phyloP scores from a whole-genome alignment of 2,888 invertebrate species.

The Latrodectus hesperus region DNA sequence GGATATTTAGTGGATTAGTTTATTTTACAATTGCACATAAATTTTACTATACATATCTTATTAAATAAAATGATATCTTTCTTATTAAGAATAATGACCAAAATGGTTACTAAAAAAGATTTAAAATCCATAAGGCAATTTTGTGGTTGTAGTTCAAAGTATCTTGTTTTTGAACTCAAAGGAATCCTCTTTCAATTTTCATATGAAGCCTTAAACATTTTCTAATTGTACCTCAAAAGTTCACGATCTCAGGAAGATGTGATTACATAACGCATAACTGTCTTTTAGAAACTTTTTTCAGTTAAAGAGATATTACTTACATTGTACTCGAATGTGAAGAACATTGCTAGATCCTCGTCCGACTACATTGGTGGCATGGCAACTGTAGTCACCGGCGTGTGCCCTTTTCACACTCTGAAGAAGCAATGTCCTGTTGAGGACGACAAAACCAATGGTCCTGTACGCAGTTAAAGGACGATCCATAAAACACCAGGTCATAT shows the following conservation, averaged over 20 bases:
- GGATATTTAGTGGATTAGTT: no score
- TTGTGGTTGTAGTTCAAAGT: background rate
- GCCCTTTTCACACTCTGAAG: slow-evolving; percentile 70
- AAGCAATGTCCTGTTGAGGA: slow-evolving; percentile 71
- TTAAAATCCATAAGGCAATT: no score
- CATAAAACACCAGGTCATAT: slow-evolving; percentile 82
- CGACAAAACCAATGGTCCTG: slow-evolving; percentile 68
- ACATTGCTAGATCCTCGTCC: slow-evolving; percentile 71
- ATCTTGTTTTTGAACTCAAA: background rate
- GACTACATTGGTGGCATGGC: slow-evolving; percentile 71
- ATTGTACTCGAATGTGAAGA: slow-evolving; percentile 70
- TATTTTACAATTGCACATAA: no score
- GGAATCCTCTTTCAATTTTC: background rate
- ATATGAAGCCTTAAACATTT: background rate
- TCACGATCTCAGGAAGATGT: background rate
- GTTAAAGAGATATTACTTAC: slow-evolving; percentile 61
- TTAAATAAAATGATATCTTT: no score
- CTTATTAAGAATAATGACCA: no score
- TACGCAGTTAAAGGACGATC: slow-evolving; percentile 65
- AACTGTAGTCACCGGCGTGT: slow-evolving; percentile 71
- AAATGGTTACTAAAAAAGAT: no score
- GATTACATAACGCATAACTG: background rate
- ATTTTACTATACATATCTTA: no score
- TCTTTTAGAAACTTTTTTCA: background rate
- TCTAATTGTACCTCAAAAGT: background rate